Conservation (phyloP, 2,113 vertebrate species). For the Ctenodactylus gundi region DNA sequence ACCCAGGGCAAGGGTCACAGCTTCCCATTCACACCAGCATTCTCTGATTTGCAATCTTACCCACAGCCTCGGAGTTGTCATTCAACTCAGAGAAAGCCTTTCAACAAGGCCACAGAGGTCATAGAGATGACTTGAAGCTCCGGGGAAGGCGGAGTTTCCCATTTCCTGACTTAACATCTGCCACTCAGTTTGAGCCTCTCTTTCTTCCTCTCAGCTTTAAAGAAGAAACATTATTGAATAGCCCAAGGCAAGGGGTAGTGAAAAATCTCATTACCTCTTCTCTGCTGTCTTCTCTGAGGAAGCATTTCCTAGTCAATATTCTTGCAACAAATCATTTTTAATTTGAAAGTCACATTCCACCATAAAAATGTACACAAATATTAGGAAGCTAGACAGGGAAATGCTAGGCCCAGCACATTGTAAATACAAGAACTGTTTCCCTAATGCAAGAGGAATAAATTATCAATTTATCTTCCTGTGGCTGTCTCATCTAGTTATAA, state of each 20-base stretch:
- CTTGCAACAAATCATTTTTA: conserved; percentile 79
- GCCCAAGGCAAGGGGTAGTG: conserved; percentile 66
- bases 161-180: conserved; percentile 80
- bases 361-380: conserved; percentile 76
- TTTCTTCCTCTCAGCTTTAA: conserved; percentile 71
- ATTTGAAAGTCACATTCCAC: conserved; percentile 74
- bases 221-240: conserved; percentile 76
- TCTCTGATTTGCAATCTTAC: conserved; percentile 70
- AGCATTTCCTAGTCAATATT: conserved; percentile 77
- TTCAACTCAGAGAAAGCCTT: conserved; percentile 75
- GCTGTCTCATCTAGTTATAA: conserved; percentile 76
- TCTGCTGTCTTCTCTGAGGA: conserved; percentile 69
- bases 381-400: conserved; percentile 65
- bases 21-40: conserved; percentile 53
- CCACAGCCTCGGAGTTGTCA: conserved; percentile 53
- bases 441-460: conserved; percentile 76
- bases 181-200: conserved; percentile 69
- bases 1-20: conserved; percentile 60
- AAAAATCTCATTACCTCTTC: conserved; percentile 78
- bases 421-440: conserved; percentile 72
- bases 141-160: conserved; percentile 58
- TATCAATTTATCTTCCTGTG: conserved; percentile 76
- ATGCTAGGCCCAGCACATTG: conserved; percentile 77
- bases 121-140: conserved; percentile 64
- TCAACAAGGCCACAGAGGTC: conserved; percentile 75